Base-by-base conservation (phyloP, 2,113 vertebrate genomes). In the Parus major region DNA sequence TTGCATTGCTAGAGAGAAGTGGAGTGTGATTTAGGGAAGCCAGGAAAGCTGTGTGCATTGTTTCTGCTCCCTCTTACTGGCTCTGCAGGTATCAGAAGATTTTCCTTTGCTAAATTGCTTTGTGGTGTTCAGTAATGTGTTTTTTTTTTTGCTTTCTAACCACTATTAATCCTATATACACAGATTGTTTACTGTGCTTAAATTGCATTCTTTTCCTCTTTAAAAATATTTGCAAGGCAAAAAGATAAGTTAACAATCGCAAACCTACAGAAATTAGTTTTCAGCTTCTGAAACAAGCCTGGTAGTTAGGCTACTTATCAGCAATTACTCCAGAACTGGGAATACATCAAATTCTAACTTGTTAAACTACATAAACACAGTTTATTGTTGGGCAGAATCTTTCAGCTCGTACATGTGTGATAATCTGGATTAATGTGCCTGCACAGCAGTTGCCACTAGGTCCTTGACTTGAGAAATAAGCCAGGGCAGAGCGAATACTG, bases 71-170 rank as follows among this genome's bases (percentile, higher is more conserved):
- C 8, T 47, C 59, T 66, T 85, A 65, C 50, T 87, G 50, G 56
- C 22, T 55, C 57, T 69, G 55, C 28, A 83, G 70, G 24, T 82
- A 44, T 75, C 70, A 57, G 35, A 84, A 69, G 69, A 33, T 92
- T 93, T 94, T 76, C 31, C 23, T 88, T 90, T 78, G 28, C 44
- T 80, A 35, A 95, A 86, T 71, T 81, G 28, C 52, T 76, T 93
- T 94, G 79, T 75, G 56, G 52, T 63, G 50, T 87, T 77, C 59
- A 63, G 29, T 79, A 57, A 52, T 41, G 24, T 63, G 11, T 1
- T 33, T 13, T 15, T 46, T n/a, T n/a, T n/a, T 76, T 59, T 5
- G 9, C 41, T 82, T 90, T 84, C 41, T 77, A 61, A 72, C 27
- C 20, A 39, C 42, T 64, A 5, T 14, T 53, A 64, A 60, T 91